Evolutionary conservation across 2,113 vertebrate genomes (phyloP), one percentile per base, ranked within the genome.

Genomic region (Brachyhypopomus occidentalis): DNA sequence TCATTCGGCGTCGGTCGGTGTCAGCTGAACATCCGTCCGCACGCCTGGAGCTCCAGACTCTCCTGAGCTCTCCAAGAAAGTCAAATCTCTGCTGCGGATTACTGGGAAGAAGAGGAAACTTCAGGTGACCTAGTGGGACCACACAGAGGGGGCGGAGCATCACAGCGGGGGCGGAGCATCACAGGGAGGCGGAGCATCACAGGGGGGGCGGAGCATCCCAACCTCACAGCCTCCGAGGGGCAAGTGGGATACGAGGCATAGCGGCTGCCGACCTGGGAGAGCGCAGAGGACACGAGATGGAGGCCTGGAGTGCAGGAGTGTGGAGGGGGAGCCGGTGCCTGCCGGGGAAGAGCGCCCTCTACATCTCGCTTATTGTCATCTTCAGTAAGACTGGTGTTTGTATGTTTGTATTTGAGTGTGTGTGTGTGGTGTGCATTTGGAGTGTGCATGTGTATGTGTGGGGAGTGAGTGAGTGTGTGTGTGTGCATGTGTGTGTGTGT

Each of bases 261-360:
- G 25, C 12, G 2, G 30, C 12, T 8, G 45, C 7, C 45, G 11
- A 52, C 45, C 12, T 52, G 12, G 45, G 8, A 14, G 45, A 52
- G 45, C 12, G 45, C 45, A 14, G 45, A 52, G 8, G 22, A 5
- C 36, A 14, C 20, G 64, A 36, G 83, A 36, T 9, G 45, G 16
- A n/a, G 80, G 75, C 20, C 79, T 86, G 85, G 88, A 87, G 83
- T 76, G 84, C 77, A 92, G 92, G 90, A 92, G 79, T 85, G 86
- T 86, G 48, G 85, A 67, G 80, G 75, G 70, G 14, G 20, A 81
- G 84, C 73, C 72, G 52, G 82, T 85, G 83, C 75, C 63, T 81
- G 80, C 78, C 73, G 9, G 66, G 84, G 25, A 27, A 34, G 83
- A 75, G 72, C 7, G 12, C 17, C 25, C 48, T 82, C 52, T 72